Percentiles rank a stretch among this genome's conserved stretches.
phyloP scores from a whole-genome alignment of 2,888 invertebrate species.

The Plebejus melissa region DNA sequence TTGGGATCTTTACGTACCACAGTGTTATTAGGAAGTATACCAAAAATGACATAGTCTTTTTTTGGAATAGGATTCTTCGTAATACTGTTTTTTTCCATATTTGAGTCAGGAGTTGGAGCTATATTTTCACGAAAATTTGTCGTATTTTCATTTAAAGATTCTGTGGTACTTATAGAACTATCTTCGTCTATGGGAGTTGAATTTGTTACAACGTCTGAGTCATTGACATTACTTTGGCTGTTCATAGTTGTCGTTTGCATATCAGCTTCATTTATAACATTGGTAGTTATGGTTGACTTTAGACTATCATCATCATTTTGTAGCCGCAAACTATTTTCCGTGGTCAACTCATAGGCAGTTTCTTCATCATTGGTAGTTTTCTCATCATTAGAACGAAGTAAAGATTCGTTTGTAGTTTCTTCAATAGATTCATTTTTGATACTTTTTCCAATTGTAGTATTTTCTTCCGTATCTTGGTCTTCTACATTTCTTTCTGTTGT shows the following conservation, averaged over 20 bases:
- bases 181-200: constrained; percentile 40
- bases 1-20: constrained; percentile 87
- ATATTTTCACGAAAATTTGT: constrained; percentile 42
- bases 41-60: constrained; percentile 86
- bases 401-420: background rate
- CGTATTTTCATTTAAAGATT: constrained; percentile 43
- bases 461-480: background rate
- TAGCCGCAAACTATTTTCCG: constrained; percentile 35
- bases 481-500: background rate
- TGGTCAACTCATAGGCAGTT: constrained; percentile 30
- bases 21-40: constrained; percentile 87
- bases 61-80: constrained; percentile 65
- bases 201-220: constrained; percentile 43
- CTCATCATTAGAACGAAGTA: background rate
- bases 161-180: constrained; percentile 44
- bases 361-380: constrained; percentile 17
- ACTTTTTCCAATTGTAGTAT: background rate
- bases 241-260: constrained; percentile 13
- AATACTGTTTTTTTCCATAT: constrained; percentile 46
- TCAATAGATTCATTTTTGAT: background rate
- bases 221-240: constrained; percentile 29
- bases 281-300: constrained; percentile 6
- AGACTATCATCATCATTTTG: constrained; percentile 34
- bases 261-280: background rate
- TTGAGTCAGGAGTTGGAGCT: constrained; percentile 40